A percentile compares a stretch with the other conserved stretches of the same genome.
Conservation (phyloP, 2,888 invertebrate genomes). For the Nemapogon koenigi region DNA sequence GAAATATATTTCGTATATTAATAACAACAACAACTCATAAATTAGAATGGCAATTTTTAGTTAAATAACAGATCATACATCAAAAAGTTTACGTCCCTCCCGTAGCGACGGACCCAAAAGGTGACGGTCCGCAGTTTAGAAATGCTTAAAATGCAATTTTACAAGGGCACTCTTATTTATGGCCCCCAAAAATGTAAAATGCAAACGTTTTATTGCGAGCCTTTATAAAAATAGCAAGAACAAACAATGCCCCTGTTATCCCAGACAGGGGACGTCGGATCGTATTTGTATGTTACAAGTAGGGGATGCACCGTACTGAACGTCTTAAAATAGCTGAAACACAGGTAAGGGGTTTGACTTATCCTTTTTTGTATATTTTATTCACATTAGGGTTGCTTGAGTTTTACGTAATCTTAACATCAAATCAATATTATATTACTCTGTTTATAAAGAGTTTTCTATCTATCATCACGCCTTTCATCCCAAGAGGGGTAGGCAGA, state of each 20-base stretch:
- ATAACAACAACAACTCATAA: too few relatives aligned
- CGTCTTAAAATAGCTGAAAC: constrained; percentile 26
- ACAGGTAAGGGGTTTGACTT: constrained; percentile 23
- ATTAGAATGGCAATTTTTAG: too few relatives aligned
- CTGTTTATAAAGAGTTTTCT: too few relatives aligned
- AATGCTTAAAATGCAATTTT: constrained; percentile 64
- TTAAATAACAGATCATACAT: constrained; percentile 8
- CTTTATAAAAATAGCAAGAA: constrained; percentile 57
- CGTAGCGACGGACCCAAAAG: constrained; percentile 25
- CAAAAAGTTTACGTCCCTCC: constrained; percentile 7
- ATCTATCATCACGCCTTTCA: too few relatives aligned
- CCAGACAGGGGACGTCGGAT: constrained; percentile 44
- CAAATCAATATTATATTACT: too few relatives aligned
- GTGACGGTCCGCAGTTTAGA: constrained; percentile 46
- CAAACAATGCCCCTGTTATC: constrained; percentile 55
- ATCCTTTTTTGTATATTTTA: too few relatives aligned
- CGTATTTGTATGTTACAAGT: constrained; percentile 38
- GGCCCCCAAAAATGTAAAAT: constrained; percentile 59
- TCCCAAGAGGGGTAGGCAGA: too few relatives aligned
- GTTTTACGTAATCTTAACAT: too few relatives aligned
- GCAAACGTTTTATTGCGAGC: constrained; percentile 60
- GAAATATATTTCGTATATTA: too few relatives aligned
- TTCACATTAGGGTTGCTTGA: too few relatives aligned
- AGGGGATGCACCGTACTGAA: constrained; percentile 28
- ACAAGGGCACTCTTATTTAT: constrained; percentile 55